These are phyloP conservation scores for Nesogale talazaci DNA, from an alignment of 2,113 vertebrate species.

Conservation along the genomic window DNA sequence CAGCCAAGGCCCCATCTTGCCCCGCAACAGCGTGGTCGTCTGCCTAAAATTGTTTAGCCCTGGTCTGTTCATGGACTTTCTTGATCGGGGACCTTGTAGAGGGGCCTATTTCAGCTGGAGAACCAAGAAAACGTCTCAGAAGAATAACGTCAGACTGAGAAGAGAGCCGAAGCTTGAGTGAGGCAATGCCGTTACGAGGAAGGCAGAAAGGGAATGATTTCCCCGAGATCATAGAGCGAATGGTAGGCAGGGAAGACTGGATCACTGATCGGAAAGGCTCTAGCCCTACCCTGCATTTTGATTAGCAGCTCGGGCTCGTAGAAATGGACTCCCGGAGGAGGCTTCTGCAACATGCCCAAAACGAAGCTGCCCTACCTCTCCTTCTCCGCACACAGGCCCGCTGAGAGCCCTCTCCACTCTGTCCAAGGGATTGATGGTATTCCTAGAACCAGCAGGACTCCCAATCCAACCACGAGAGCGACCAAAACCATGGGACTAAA, in stretches of 20 bases:
- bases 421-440: not conserved
- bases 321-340: not conserved
- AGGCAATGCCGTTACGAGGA: not conserved
- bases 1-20: not conserved
- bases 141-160: not conserved
- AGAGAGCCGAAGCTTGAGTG: not conserved
- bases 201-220: not conserved
- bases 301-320: not conserved
- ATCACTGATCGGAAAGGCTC: not conserved
- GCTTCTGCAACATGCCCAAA: constrained; percentile 8
- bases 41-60: not conserved
- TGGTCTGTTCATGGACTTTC: not conserved
- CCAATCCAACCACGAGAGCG: not conserved
- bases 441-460: not conserved
- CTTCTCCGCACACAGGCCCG: not conserved
- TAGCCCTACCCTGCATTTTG: not conserved
- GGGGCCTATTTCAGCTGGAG: not conserved
- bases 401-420: not conserved
- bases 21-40: not conserved
- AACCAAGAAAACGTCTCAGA: not conserved
- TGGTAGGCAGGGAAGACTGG: not conserved
- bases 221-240: not conserved
- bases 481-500: not conserved
- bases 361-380: not conserved
- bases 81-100: not conserved